Evolutionary conservation across 1,140 invertebrate species (phyloP).

Genomic region (Acromyrmex charruanus): DNA sequence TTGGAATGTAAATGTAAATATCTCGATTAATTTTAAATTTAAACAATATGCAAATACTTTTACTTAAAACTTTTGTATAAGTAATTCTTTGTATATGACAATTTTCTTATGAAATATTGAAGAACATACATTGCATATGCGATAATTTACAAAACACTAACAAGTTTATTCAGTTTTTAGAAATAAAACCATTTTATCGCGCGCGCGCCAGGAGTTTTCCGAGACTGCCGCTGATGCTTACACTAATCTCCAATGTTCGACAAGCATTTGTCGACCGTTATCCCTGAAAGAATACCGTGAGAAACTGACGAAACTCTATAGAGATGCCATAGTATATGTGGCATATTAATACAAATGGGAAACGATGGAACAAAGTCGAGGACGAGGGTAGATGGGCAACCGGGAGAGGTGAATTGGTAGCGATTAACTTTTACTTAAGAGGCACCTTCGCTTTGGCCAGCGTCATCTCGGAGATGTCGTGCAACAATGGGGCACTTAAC

Average conservation of each 20-base stretch:
- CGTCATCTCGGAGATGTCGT: slow-evolving; percentile 71
- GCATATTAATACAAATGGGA: slow-evolving; percentile 40
- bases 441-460: slow-evolving; percentile 67
- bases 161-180: neutral
- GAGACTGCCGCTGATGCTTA: neutral
- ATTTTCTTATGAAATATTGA: neutral
- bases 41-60: neutral
- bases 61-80: neutral
- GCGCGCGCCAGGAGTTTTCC: neutral
- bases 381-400: neutral
- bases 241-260: slow-evolving; percentile 1
- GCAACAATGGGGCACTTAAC: slow-evolving; percentile 83
- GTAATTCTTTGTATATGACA: neutral
- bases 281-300: slow-evolving; percentile 33
- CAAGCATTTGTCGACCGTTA: neutral
- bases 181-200: neutral
- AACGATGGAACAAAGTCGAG: slow-evolving; percentile 28
- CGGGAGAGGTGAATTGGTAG: slow-evolving; percentile 62
- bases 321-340: slow-evolving; percentile 1
- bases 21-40: slow-evolving; percentile 2
- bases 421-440: slow-evolving; percentile 79
- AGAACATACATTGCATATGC: neutral
- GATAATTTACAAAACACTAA: neutral
- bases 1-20: neutral
- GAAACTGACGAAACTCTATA: slow-evolving; percentile 10